Conservation (phyloP, 2,888 invertebrate species). For the Copidosoma aretas region DNA sequence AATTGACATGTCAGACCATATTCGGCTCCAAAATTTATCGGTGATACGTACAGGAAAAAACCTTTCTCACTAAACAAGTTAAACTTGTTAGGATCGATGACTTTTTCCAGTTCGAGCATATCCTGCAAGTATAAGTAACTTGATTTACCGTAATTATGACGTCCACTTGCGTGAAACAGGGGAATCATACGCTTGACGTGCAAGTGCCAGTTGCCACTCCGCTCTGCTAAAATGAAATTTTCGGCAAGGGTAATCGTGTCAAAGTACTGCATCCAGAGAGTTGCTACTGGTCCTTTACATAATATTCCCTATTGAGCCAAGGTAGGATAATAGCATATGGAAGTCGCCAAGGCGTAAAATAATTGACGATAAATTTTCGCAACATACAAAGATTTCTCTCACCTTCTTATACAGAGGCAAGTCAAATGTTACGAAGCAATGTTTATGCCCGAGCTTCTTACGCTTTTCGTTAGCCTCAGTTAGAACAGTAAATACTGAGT, state of each 20-base stretch:
- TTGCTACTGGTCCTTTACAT: conserved; percentile 45
- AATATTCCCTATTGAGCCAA: conserved; percentile 56
- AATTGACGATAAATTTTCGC: no score
- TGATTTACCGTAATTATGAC: not conserved
- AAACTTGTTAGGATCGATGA: no score
- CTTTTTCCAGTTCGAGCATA: no score
- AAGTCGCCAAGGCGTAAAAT: no score
- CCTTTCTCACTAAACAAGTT: not conserved
- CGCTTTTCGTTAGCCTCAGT: conserved; percentile 26
- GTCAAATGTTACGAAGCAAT: conserved; percentile 37
- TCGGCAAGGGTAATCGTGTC: not conserved
- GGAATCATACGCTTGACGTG: not conserved
- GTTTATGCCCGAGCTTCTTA: conserved; percentile 19
- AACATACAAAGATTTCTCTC: conserved; percentile 6
- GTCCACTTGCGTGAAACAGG: not conserved
- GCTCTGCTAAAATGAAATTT: not conserved
- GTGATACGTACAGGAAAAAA: not conserved
- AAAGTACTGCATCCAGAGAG: no score
- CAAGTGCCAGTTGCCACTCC: not conserved
- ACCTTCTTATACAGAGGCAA: conserved; percentile 40
- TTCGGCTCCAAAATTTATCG: conserved; percentile 2
- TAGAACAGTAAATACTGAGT: conserved; percentile 36
- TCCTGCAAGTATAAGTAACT: no score
- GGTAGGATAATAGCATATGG: conserved; percentile 48
- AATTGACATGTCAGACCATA: not conserved